Conservation (phyloP, 2,888 invertebrate species). For the Hydraecia micacea region DNA sequence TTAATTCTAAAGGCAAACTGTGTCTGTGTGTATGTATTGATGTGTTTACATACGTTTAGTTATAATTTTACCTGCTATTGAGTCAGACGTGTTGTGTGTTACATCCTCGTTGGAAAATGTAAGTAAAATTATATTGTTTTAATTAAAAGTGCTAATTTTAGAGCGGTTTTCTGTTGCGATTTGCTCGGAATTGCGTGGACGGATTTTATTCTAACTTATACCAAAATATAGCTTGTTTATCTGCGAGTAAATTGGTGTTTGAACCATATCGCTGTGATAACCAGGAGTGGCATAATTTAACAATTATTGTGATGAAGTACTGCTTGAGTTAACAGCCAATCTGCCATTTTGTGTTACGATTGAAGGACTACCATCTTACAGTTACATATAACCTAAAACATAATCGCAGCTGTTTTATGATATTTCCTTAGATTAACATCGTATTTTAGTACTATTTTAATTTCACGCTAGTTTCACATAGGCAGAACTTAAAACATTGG, state of each 20-base stretch:
- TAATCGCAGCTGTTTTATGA: constrained; percentile 28
- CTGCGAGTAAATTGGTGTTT: constrained; percentile 14
- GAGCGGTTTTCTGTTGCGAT: constrained; percentile 14
- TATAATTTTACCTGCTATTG: constrained; percentile 69
- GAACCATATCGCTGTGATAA: constrained; percentile 15
- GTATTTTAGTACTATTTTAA: constrained; percentile 19
- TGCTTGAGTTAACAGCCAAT: background rate
- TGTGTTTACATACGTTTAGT: constrained; percentile 70
- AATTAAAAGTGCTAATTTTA: constrained; percentile 36
- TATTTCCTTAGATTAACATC: constrained; percentile 1
- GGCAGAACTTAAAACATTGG: constrained; percentile 8
- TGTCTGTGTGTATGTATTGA: constrained; percentile 61
- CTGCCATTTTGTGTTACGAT: constrained; percentile 20
- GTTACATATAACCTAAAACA: background rate
- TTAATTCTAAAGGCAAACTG: constrained; percentile 63
- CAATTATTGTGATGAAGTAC: background rate
- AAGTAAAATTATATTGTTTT: constrained; percentile 52
- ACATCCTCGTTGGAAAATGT: constrained; percentile 59
- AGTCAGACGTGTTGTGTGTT: constrained; percentile 64
- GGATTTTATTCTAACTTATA: background rate
- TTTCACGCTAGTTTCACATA: constrained; percentile 26
- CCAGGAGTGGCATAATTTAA: background rate
- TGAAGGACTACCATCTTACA: constrained; percentile 3
- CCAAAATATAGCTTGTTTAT: constrained; percentile 8
- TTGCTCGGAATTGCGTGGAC: background rate